Conservation (phyloP, 2,888 invertebrate genomes). For the Andrena minutula region DNA sequence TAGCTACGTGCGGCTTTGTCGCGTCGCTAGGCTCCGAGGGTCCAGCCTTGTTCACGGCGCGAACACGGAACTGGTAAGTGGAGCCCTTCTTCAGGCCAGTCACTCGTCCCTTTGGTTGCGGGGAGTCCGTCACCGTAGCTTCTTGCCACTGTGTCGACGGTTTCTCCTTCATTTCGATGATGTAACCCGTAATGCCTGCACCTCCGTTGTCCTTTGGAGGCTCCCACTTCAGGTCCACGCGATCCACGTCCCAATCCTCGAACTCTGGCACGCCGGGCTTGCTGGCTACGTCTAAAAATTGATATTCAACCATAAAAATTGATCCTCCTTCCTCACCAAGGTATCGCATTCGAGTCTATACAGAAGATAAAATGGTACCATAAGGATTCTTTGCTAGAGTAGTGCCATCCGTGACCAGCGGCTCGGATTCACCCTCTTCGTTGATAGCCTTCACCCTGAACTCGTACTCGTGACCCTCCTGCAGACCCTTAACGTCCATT, state of each 20-base stretch:
- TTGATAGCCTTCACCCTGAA: constrained; percentile 97
- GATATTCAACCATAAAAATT: background rate
- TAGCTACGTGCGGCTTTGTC: constrained; percentile 94
- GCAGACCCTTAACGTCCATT: constrained; percentile 94
- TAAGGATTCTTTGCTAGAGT: constrained; percentile 98
- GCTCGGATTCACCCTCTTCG: constrained; percentile 98
- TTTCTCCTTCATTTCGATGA: constrained; percentile 95
- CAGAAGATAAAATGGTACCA: constrained; percentile 86
- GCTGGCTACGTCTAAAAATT: constrained; percentile 89
- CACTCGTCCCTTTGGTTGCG: constrained; percentile 93
- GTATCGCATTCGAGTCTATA: background rate
- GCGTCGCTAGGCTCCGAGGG: constrained; percentile 96
- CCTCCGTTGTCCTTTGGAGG: constrained; percentile 92
- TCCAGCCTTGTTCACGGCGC: constrained; percentile 97
- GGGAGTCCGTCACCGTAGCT: constrained; percentile 88
- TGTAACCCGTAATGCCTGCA: constrained; percentile 93
- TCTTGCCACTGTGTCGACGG: constrained; percentile 93
- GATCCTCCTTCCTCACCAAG: too few relatives aligned
- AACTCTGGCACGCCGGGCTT: constrained; percentile 95
- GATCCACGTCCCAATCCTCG: constrained; percentile 95
- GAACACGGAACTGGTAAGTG: constrained; percentile 97
- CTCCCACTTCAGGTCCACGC: constrained; percentile 94
- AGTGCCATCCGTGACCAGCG: constrained; percentile 95
- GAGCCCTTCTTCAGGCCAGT: constrained; percentile 95
- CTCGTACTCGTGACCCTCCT: constrained; percentile 97